These are phyloP conservation scores for Vulpes vulpes DNA, from an alignment of 2,113 vertebrate species.

Conservation along the genomic window DNA sequence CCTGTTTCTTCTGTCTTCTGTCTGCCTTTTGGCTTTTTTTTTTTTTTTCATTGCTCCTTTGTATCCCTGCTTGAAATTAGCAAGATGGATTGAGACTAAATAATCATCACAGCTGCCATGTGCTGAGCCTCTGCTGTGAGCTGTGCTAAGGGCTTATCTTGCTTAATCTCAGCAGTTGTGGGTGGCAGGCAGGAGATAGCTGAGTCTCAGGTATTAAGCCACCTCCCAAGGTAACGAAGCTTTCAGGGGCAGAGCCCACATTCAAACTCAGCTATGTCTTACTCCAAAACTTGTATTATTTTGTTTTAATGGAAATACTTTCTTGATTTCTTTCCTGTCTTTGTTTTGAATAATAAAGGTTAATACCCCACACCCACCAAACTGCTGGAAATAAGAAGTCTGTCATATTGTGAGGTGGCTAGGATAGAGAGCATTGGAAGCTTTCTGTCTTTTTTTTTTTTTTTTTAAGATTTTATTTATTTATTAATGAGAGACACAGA, in stretches of 20 bases:
- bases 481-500: no score
- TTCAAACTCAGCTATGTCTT: background rate
- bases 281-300: background rate
- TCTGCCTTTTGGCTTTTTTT: slow-evolving; percentile 49
- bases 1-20: slow-evolving; percentile 3
- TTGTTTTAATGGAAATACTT: slow-evolving; percentile 1
- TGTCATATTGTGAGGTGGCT: background rate
- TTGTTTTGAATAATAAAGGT: slow-evolving; percentile 10
- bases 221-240: background rate
- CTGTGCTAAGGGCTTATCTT: background rate
- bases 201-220: background rate
- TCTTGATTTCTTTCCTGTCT: background rate
- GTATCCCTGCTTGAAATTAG: slow-evolving; percentile 43
- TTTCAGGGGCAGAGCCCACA: background rate
- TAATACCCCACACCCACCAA: background rate
- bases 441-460: background rate
- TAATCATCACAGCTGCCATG: background rate
- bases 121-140: background rate
- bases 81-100: background rate
- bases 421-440: background rate
- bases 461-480: no score
- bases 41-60: background rate
- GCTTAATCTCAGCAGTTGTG: background rate
- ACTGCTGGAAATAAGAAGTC: background rate
- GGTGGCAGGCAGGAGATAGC: background rate